Evolutionary conservation across 2,797 vertebrate species (phyloP), one percentile per base, ranked within the genome.

Genomic region (Champsocephalus gunnari): DNA sequence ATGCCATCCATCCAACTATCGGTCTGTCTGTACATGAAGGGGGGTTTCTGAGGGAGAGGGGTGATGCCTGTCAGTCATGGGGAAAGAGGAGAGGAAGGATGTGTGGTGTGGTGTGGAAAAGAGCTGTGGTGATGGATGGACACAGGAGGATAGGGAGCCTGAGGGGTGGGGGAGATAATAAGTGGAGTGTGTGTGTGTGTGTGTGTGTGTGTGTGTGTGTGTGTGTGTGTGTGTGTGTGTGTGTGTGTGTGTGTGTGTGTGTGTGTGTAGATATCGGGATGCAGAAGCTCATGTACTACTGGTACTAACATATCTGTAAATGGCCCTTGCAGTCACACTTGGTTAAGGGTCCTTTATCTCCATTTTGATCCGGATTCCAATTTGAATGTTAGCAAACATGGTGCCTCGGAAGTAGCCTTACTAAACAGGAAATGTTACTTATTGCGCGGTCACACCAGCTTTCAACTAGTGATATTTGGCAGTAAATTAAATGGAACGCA

Each of bases 1-100:
- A 60, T 16, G 56, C 48, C 71, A 48, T 86, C 71, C 57, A n/a
- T 86, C 73, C 71, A 58, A 55, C 50, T 70, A 48, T 86, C 69
- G 60, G 74, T 85, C 70, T 38, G 49, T 61, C 71, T 66, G 43
- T 57, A 65, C 50, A 63, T 3, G n/a, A 62, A 56, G 47, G 53
- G 49, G 47, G 54, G 16, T 38, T 56, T 16, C 0, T 1, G 24
- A 47, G 14, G 60, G 14, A 28, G 0, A 0, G 38, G 43, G 28
- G 67, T 3, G 68, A 71, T 54, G 75, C 49, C 59, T 44, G 3
- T 83, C 76, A 76, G 45, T 70, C 57, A 73, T 12, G 24, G 56
- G 47, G 61, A 45, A 58, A 62, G 57, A 74, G 58, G 19, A 41
- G 16, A 66, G 66, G 44, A 73, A 28, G 56, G 50, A 73, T 63